A percentile compares a stretch with the other conserved stretches of the same genome.
Conservation (phyloP, 2,797 vertebrate genomes). For the Trachurus trachurus region DNA sequence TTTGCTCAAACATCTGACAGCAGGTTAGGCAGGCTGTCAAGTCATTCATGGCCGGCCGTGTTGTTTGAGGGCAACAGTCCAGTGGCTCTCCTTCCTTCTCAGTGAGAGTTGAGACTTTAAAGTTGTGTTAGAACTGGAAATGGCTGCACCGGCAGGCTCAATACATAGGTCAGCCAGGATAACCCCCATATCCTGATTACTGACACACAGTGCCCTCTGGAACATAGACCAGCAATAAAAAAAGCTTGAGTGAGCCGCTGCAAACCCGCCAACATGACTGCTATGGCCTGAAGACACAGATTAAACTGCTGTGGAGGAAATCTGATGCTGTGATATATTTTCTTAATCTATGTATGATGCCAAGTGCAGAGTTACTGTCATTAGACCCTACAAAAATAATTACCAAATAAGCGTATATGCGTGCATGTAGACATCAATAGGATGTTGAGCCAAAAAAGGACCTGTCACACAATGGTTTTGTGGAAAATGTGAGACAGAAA, state of each 20-base stretch:
- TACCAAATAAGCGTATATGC: constrained; percentile 36
- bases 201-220: constrained; percentile 82
- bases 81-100: constrained; percentile 33
- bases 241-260: constrained; percentile 71
- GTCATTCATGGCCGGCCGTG: constrained; percentile 31
- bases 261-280: constrained; percentile 48
- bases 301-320: constrained; percentile 26
- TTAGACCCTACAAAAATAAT: constrained; percentile 19
- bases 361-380: constrained; percentile 11
- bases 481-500: constrained; percentile 18
- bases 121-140: constrained; percentile 68
- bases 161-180: constrained; percentile 88
- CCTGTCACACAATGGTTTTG: constrained; percentile 52
- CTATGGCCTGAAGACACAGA: constrained; percentile 37
- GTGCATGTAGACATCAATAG: constrained; percentile 47
- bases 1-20: constrained; percentile 34
- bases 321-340: constrained; percentile 7
- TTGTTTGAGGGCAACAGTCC: constrained; percentile 32
- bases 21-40: constrained; percentile 35
- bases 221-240: constrained; percentile 81
- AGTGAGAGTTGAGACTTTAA: constrained; percentile 55
- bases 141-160: constrained; percentile 75
- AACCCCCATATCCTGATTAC: constrained; percentile 90
- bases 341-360: background rate
- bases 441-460: constrained; percentile 43